These are phyloP conservation scores for Steatornis caripensis DNA, from an alignment of 2,113 vertebrate species.

Conservation along the genomic window DNA sequence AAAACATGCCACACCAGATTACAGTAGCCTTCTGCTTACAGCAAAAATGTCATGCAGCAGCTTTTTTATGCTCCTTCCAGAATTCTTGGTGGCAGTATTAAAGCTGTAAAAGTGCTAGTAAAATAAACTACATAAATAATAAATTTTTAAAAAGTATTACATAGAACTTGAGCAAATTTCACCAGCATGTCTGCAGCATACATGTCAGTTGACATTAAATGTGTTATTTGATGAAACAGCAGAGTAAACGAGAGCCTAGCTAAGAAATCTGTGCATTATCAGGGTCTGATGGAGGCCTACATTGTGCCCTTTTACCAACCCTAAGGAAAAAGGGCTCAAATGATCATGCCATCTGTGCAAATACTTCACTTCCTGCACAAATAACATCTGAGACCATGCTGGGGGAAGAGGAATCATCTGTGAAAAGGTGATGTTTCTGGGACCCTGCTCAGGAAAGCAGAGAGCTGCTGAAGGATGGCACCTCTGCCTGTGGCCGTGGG, in stretches of 20 bases:
- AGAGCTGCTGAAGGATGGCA: not conserved
- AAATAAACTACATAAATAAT: not conserved
- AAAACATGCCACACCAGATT: not conserved
- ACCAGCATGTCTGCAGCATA: not conserved
- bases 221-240: not conserved
- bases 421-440: not conserved
- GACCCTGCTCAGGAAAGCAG: not conserved
- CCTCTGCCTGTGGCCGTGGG: not conserved
- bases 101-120: not conserved
- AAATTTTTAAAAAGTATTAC: accelerated
- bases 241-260: not conserved
- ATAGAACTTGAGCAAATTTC: not conserved
- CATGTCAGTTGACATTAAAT: not conserved
- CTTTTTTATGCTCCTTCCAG: not conserved
- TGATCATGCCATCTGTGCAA: not conserved
- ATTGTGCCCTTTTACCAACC: not conserved
- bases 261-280: not conserved
- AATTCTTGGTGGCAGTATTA: not conserved
- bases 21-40: not conserved
- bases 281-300: not conserved
- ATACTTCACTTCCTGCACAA: not conserved
- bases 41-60: not conserved
- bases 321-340: not conserved
- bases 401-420: not conserved
- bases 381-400: not conserved